Evolutionary conservation across 2,113 vertebrate species (phyloP), one percentile per base, ranked within the genome.

Genomic region (Dipodomys ordii): DNA sequence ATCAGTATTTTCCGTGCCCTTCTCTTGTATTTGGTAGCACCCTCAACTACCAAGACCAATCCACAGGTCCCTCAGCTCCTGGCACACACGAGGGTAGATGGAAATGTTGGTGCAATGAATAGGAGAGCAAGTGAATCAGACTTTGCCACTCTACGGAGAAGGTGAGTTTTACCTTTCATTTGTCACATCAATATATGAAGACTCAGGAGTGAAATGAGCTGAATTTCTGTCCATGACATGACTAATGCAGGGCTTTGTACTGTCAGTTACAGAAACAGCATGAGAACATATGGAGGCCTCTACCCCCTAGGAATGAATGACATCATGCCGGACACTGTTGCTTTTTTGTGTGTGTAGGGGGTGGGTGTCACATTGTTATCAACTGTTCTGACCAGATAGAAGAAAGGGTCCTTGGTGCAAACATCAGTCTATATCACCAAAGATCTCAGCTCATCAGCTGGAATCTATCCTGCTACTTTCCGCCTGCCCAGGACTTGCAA

Each of bases 181-280:
- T 88, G 46, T 79, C 13, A 3, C 49, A 92, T 79, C 77, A 87
- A 90, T 49, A 95, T 53, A 35, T 2, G 11, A 84, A 82, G 76
- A 89, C 84, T 82, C 53, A 72, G 57, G 68, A 89, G 89, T 83
- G 62, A 94, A 92, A 95, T 64, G n/a, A 78, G 78, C 44, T 79
- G 69, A 18, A 53, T 73, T 62, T 90, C 79, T 95, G 67, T 76
- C 18, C 44, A 71, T 46, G 72, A 35, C 0, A 0, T 80, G 92
- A 96, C 81, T 81, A 95, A 94, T 2, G 68, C 20, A 87, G 72
- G 78, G 44, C 11, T 87, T 79, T 22, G 85, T 89, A 95, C 35
- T 93, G 76, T 64, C 0, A 28, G 67, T 57, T 84, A 71, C 53
- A 96, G 92, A 97, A 96, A 96, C 71, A 96, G 96, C 83, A 0